These are phyloP conservation scores for Sitophilus oryzae DNA, from an alignment of 1,140 invertebrate genomes.

Conservation along the genomic window DNA sequence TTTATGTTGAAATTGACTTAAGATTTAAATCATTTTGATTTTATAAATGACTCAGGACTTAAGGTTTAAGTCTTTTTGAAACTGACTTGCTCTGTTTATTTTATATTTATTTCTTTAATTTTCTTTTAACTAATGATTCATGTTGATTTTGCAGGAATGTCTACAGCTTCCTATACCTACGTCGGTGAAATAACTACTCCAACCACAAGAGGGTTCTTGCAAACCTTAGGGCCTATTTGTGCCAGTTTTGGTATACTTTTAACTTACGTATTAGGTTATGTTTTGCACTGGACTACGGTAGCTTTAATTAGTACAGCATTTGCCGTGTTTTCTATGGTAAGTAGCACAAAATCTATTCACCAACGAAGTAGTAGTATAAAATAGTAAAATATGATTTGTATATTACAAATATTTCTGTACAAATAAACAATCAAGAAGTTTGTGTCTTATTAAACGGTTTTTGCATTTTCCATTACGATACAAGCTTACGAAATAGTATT, in stretches of 20 bases:
- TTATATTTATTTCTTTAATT: not conserved
- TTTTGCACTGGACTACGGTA: conserved; percentile 56
- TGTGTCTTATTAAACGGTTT: too few relatives aligned
- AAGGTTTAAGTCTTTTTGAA: too few relatives aligned
- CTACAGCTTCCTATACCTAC: conserved; percentile 55
- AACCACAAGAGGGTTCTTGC: conserved; percentile 50
- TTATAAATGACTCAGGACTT: too few relatives aligned
- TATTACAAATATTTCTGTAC: too few relatives aligned
- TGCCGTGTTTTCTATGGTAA: conserved; percentile 49
- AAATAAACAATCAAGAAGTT: too few relatives aligned
- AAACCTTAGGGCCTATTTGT: conserved; percentile 56
- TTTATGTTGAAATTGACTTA: too few relatives aligned
- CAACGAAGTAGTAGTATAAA: too few relatives aligned
- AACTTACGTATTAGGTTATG: conserved; percentile 56
- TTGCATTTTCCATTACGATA: too few relatives aligned
- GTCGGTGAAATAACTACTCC: conserved; percentile 56
- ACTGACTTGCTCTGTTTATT: too few relatives aligned
- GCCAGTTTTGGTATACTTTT: conserved; percentile 62
- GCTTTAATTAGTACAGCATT: conserved; percentile 56
- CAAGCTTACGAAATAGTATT: too few relatives aligned
- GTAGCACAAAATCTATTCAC: conserved; percentile 2
- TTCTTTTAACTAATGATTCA: not conserved
- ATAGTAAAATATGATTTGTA: too few relatives aligned
- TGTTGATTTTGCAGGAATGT: conserved; percentile 50
- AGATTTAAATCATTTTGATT: too few relatives aligned